A percentile compares a stretch with the other conserved stretches of the same genome.
These are phyloP conservation scores for Folsomia manolachei DNA, from an alignment of 2,888 invertebrate genomes.

Conservation along the genomic window DNA sequence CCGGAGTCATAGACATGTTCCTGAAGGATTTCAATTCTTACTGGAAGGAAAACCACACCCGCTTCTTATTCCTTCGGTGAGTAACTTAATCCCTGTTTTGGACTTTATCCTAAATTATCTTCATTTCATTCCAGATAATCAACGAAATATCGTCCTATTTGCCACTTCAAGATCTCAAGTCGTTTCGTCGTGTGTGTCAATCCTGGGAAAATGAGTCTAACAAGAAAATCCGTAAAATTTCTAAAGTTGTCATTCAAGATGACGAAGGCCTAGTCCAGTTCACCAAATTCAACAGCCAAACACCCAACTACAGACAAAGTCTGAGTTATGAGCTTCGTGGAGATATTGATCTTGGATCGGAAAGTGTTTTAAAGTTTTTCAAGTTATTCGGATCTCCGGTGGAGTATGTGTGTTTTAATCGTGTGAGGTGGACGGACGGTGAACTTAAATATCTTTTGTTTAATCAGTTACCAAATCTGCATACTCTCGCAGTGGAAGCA, in stretches of 20 bases:
- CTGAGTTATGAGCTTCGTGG: slow-evolving; percentile 38
- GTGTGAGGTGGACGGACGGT: slow-evolving; percentile 39
- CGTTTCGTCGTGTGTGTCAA: slow-evolving; percentile 39
- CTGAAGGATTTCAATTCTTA: slow-evolving; percentile 40
- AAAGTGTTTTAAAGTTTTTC: slow-evolving; percentile 34
- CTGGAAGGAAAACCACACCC: slow-evolving; percentile 43
- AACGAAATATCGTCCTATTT: slow-evolving; percentile 37
- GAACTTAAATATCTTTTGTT: slow-evolving; percentile 36
- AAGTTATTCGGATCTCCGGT: slow-evolving; percentile 29
- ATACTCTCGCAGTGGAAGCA: slow-evolving; percentile 38
- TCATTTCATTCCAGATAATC: slow-evolving; percentile 28
- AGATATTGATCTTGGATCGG: slow-evolving; percentile 36
- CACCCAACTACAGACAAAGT: neutral
- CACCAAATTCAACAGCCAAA: slow-evolving; percentile 9
- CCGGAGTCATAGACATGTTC: slow-evolving; percentile 37
- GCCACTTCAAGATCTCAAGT: slow-evolving; percentile 37
- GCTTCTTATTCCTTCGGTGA: slow-evolving; percentile 39
- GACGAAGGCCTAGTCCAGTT: slow-evolving; percentile 27
- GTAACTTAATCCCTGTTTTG: slow-evolving; percentile 10
- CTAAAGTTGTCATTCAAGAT: slow-evolving; percentile 35
- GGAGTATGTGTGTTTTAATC: slow-evolving; percentile 40
- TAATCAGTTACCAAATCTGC: slow-evolving; percentile 38
- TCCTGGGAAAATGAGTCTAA: slow-evolving; percentile 41
- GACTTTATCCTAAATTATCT: neutral
- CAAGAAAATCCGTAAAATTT: slow-evolving; percentile 30